phyloP scores from a whole-genome alignment of 2,888 invertebrate species.

The Norana najaformis region DNA sequence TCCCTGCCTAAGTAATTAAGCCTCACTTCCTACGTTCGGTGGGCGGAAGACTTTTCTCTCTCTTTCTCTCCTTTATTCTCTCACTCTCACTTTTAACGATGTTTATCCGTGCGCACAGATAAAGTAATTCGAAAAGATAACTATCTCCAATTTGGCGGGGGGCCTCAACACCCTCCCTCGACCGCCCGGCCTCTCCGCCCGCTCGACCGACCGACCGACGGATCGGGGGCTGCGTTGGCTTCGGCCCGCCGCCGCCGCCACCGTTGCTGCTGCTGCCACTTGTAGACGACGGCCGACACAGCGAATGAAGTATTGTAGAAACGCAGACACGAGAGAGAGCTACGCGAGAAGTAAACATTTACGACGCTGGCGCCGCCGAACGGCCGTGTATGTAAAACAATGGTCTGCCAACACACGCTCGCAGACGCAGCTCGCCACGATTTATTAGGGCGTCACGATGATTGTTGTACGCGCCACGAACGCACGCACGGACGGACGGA shows the following conservation, averaged over 20 bases:
- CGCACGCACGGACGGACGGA: neutral
- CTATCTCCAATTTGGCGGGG: neutral
- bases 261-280: no score
- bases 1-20: neutral
- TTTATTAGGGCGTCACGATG: conserved; percentile 20
- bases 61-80: conserved; percentile 5
- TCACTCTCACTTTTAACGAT: conserved; percentile 9
- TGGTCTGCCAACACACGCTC: conserved; percentile 23
- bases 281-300: neutral
- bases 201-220: neutral
- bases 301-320: conserved; percentile 24
- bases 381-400: conserved; percentile 26
- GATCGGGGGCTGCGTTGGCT: neutral
- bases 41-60: conserved; percentile 5
- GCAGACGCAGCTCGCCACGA: neutral
- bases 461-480: conserved; percentile 5
- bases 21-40: neutral
- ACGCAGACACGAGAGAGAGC: conserved; percentile 16
- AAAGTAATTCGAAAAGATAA: conserved; percentile 18
- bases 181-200: neutral
- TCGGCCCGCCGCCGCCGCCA: neutral
- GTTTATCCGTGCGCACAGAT: conserved; percentile 9
- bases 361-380: conserved; percentile 19
- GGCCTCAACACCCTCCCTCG: neutral
- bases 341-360: conserved; percentile 23